phyloP scores from a whole-genome alignment of 2,797 vertebrate species.

The Pithecia hirsuta region DNA sequence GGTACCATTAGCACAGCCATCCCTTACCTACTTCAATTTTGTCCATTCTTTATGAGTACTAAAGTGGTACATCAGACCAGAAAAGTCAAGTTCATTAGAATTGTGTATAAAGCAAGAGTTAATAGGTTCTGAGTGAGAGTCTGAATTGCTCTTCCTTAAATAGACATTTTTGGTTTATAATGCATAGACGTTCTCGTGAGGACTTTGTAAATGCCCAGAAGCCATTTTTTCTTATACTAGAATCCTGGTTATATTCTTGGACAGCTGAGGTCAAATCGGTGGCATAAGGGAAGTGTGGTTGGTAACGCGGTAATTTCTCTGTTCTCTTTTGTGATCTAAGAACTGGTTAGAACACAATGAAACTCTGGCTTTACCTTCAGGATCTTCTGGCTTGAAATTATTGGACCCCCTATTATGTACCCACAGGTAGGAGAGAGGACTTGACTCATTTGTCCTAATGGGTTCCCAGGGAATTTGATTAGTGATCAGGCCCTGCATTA shows the following conservation, averaged over 20 bases:
- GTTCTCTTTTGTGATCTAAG: background rate
- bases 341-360: background rate
- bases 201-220: background rate
- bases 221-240: background rate
- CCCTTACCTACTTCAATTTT: background rate
- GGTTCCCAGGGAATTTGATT: conserved; percentile 43
- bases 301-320: background rate
- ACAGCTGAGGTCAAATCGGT: background rate
- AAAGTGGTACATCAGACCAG: background rate
- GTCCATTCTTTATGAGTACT: background rate
- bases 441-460: background rate
- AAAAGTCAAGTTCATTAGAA: background rate
- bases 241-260: background rate
- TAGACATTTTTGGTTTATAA: rapidly evolving
- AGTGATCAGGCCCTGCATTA: conserved; percentile 48
- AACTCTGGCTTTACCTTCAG: background rate
- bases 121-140: background rate
- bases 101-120: background rate
- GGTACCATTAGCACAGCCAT: background rate
- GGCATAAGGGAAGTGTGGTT: rapidly evolving
- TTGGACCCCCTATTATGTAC: background rate
- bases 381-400: background rate
- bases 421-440: background rate
- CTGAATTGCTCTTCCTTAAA: background rate
- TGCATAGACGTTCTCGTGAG: background rate